Conservation (phyloP, 2,888 invertebrate genomes). For the Epinotia bilunana region DNA sequence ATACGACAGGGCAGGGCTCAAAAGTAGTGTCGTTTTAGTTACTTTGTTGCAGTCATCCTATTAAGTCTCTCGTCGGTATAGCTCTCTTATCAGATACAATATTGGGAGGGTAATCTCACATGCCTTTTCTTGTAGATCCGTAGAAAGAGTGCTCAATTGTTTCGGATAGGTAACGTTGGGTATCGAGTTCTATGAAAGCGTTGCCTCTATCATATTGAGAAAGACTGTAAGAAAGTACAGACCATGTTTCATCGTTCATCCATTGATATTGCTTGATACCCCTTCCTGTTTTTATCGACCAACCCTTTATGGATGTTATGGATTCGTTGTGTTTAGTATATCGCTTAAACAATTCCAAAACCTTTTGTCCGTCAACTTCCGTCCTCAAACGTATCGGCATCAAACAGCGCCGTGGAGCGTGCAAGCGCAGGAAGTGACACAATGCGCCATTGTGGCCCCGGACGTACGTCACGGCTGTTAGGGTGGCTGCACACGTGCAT, state of each 20-base stretch:
- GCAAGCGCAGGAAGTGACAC: constrained; percentile 72
- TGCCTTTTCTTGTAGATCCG: too few species aligned
- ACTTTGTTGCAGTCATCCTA: background rate
- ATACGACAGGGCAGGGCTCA: background rate
- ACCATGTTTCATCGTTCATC: background rate
- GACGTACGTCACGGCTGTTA: constrained; percentile 57
- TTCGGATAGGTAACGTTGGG: too few species aligned
- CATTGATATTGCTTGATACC: too few species aligned
- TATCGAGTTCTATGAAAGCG: too few species aligned
- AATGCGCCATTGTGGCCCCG: constrained; percentile 77
- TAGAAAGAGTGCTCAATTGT: too few species aligned
- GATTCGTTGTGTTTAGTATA: background rate
- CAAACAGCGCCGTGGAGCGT: constrained; percentile 36
- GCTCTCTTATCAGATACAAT: too few species aligned
- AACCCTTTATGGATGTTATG: too few species aligned
- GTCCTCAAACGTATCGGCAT: constrained; percentile 13
- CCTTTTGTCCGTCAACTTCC: constrained; percentile 16
- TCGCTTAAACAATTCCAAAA: background rate
- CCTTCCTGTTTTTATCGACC: too few species aligned
- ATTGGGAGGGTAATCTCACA: too few species aligned
- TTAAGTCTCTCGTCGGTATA: too few species aligned
- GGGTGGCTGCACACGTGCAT: background rate
- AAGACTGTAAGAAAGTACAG: background rate
- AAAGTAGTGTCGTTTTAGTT: background rate
- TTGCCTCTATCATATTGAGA: background rate